Percentiles rank a stretch among this genome's conserved stretches.
Conservation (phyloP, 2,797 vertebrate species). For the Pangasius macronema region DNA sequence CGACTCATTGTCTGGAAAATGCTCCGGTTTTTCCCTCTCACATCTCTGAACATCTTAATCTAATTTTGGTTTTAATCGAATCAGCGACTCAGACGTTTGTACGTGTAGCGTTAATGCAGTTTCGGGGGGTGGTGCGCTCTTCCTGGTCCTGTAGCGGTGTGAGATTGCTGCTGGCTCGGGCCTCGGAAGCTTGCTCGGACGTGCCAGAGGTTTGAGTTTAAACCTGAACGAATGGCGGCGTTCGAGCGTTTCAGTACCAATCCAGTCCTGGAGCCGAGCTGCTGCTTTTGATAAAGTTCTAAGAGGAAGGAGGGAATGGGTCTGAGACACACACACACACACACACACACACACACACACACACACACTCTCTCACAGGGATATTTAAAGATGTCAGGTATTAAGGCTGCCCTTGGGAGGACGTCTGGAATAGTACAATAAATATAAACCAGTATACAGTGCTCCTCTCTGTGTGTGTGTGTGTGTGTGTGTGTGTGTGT, state of each 20-base stretch:
- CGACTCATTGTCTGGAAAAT: background rate
- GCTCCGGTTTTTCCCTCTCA: background rate
- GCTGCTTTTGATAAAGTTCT: conserved; percentile 60
- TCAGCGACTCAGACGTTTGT: background rate
- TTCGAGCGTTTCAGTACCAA: conserved; percentile 63
- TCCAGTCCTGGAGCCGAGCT: conserved; percentile 61
- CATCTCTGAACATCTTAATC: background rate
- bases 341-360: background rate
- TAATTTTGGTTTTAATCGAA: background rate
- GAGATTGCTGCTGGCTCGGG: background rate
- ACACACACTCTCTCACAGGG: conserved; percentile 36
- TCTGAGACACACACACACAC: conserved; percentile 16
- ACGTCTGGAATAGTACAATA: conserved; percentile 29
- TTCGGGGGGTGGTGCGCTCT: background rate
- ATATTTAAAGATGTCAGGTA: conserved; percentile 54
- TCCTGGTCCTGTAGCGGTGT: background rate
- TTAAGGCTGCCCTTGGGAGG: conserved; percentile 44
- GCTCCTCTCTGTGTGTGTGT: background rate
- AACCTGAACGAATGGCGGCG: conserved; percentile 40
- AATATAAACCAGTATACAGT: conserved; percentile 37
- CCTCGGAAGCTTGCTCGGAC: background rate
- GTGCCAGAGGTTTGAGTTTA: background rate
- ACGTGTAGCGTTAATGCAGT: background rate
- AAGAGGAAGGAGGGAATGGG: background rate
- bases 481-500: background rate